Base-by-base conservation (phyloP, 2,113 vertebrate genomes). In the Callorhinus ursinus region DNA sequence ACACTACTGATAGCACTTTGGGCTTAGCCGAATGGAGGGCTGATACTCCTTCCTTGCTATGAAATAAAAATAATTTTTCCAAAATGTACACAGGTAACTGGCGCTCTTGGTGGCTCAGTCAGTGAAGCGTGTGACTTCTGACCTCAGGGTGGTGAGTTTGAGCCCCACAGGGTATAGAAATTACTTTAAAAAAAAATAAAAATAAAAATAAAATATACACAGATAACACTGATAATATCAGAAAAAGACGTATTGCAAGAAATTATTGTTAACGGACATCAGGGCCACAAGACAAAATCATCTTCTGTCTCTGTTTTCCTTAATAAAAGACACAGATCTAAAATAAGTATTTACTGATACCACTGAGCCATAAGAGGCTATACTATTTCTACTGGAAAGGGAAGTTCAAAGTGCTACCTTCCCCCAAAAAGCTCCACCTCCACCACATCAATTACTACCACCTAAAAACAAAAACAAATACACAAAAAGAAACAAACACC, bases 381-480 rank as follows among this genome's bases (percentile, higher is more conserved):
- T 7, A 42, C 42, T 13, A 71, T 31, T 79, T 83, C 82, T 59
- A 80, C 79, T n/a, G 93, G 24, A 93, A 93, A 79, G 55, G 22
- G 8, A 28, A 53, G 22, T 81, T 93, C 86, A 88, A 96, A 98
- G 86, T 72, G 65, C 21, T 33, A 16, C 26, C n/a, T 57, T 63
- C 71, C 13, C 79, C 59, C 31, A 42, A 93, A 95, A 96, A 92
- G 39, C 21, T 55, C 63, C 49, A 82, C 31, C 57, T 87, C 49
- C 81, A 88, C 76, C 88, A 88, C 39, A 88, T 71, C 74, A 81
- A 59, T 80, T 63, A 81, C n/a, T 67, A 96, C 36, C 21, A 90
- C 51, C 88, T 90, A 88, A 95, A 93, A 93, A 94, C 16, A 87
- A 93, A 88, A 89, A 85, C 63, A 88, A 90, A 79, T 18, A 89